These are phyloP conservation scores for Orthochromis malagaraziensis DNA, from an alignment of 2,113 vertebrate genomes.

Conservation along the genomic window DNA sequence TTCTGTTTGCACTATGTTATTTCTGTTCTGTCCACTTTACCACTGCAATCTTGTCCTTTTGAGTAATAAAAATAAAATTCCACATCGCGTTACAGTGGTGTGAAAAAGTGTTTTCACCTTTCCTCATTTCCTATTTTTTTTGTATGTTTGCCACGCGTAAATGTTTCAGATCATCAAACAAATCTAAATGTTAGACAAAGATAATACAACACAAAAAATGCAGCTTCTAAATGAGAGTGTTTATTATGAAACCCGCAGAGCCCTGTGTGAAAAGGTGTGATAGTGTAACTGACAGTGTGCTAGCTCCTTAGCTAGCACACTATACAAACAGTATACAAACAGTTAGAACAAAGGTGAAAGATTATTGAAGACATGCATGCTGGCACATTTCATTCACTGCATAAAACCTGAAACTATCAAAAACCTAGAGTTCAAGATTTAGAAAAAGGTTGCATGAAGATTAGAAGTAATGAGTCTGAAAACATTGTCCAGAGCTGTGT, in stretches of 20 bases:
- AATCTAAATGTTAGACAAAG: not conserved
- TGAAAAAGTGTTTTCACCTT: not conserved
- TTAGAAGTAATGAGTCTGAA: not conserved
- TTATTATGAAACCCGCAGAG: not conserved
- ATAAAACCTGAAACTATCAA: not conserved
- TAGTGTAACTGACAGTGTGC: not conserved
- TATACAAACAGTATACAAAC: not conserved
- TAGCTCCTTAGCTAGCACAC: not conserved
- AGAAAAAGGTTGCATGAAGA: not conserved
- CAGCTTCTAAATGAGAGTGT: not conserved
- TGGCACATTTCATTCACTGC: not conserved
- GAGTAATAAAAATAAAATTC: not conserved
- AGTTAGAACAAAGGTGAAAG: not conserved
- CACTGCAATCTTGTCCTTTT: not conserved
- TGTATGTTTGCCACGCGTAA: not conserved
- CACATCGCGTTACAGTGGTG: rapidly evolving
- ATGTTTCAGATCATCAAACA: not conserved
- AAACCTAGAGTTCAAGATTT: not conserved
- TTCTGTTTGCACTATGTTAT: not conserved
- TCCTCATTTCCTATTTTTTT: not conserved
- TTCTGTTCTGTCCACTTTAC: not conserved
- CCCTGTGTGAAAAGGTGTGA: not conserved
- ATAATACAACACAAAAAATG: not conserved
- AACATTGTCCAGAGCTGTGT: not conserved
- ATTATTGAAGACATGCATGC: not conserved